Conservation (phyloP, 2,797 vertebrate species). For the Sebastes flavidus region DNA sequence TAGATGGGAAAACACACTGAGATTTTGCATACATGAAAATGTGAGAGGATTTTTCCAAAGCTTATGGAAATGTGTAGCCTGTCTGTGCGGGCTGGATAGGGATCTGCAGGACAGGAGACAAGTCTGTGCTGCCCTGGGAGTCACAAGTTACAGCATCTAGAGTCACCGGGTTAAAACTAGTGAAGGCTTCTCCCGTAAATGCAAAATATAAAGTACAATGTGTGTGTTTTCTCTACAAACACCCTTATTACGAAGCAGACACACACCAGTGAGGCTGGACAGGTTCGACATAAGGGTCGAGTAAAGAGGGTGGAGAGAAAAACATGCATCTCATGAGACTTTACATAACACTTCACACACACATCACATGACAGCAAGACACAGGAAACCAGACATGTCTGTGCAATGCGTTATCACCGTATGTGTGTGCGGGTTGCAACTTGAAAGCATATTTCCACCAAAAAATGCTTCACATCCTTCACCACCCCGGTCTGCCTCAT, state of each 20-base stretch:
- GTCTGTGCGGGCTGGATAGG: background rate
- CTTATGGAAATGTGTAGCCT: conserved; percentile 66
- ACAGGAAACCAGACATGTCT: conserved; percentile 47
- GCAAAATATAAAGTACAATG: background rate
- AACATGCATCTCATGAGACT: conserved; percentile 39
- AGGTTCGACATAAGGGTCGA: conserved; percentile 19
- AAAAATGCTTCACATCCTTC: conserved; percentile 40
- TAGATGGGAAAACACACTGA: conserved; percentile 17
- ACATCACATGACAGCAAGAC: conserved; percentile 53
- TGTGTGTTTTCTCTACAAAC: conserved; percentile 25
- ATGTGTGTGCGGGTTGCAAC: conserved; percentile 4
- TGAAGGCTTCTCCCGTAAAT: background rate
- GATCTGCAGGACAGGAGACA: conserved; percentile 3
- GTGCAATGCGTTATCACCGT: conserved; percentile 34
- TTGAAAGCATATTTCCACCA: conserved; percentile 53
- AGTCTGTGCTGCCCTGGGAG: background rate
- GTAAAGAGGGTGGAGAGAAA: background rate
- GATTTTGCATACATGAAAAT: conserved; percentile 74
- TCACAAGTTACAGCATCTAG: conserved; percentile 20
- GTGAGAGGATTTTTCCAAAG: conserved; percentile 38
- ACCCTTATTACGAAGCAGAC: conserved; percentile 9
- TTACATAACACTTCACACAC: conserved; percentile 34
- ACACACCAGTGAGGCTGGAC: background rate
- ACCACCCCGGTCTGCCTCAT: conserved; percentile 19
- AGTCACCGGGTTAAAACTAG: conserved; percentile 15